Base-by-base conservation (phyloP, 2,113 vertebrate species). In the Perognathus longimembris region DNA sequence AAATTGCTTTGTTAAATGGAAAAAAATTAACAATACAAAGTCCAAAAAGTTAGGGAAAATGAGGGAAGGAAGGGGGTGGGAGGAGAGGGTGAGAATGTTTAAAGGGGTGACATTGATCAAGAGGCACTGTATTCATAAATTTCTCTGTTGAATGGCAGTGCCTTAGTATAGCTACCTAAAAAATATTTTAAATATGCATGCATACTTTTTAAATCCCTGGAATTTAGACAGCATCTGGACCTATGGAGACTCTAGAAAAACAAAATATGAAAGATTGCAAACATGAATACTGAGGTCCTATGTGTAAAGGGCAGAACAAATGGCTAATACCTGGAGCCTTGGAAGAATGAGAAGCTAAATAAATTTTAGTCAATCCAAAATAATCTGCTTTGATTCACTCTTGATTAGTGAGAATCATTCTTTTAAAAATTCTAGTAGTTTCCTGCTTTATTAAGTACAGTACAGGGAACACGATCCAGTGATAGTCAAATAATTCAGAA, bases 401-500 rank as follows among this genome's bases (percentile, higher is more conserved):
- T 89, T 87, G 61, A 40, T 64, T 91, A 87, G 6, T 88, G 18
- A 93, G 88, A 86, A 50, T 84, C 85, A 82, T 76, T 85, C 83
- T 91, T 14, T 54, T 54, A 69, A 89, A 93, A 61, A 84, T 88
- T 20, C 69, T 74, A 92, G 36, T 54, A 54, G 91, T 91, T 89
- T 91, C 86, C 92, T 93, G 67, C 17, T 73, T 86, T 92, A 30
- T n/a, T 89, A 92, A 73, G 61, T 42, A 79, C 14, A 80, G 30
- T 61, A 63, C 11, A 78, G 38, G 34, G 73, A 87, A 79, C 84
- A 71, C 32, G 75, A 59, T 80, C 81, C 76, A 88, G 74, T 89
- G 28, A 69, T 22, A 92, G 80, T 36, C 24, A 83, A 89, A 89
- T 90, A 96, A 96, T 66, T 91, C 32, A 90, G 70, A 88, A 42